Evolutionary conservation across 2,888 invertebrate species (phyloP).

Genomic region (Protophormia terraenovae): DNA sequence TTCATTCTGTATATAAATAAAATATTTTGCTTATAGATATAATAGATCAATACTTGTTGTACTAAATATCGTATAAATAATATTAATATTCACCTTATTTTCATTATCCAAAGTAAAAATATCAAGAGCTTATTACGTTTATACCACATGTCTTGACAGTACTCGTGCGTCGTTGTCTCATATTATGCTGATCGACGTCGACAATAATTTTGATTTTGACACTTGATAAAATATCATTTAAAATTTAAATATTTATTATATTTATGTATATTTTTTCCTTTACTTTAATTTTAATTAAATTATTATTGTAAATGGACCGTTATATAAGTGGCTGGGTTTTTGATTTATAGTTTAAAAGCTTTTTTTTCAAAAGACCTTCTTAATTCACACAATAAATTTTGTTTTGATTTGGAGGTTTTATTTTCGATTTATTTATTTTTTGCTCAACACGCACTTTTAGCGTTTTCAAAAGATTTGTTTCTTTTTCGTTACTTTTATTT

Average conservation of each 20-base stretch:
- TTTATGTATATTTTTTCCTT: slow-evolving; percentile 1
- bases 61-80: not conserved
- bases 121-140: slow-evolving; percentile 80
- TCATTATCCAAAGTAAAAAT: slow-evolving; percentile 81
- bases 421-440: not conserved
- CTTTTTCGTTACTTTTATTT: slow-evolving; percentile 11
- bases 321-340: not conserved
- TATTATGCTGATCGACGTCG: slow-evolving; percentile 60
- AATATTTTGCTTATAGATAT: not conserved
- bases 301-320: not conserved
- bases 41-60: not conserved
- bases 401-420: not conserved
- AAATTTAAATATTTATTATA: slow-evolving; percentile 25
- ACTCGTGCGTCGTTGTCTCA: slow-evolving; percentile 58
- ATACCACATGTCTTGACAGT: slow-evolving; percentile 78
- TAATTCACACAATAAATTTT: slow-evolving; percentile 15
- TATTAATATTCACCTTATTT: slow-evolving; percentile 79
- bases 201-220: slow-evolving; percentile 46
- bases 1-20: not conserved
- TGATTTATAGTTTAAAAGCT: not conserved
- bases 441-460: slow-evolving; percentile 33
- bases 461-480: not conserved
- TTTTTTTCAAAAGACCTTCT: not conserved
- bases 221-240: slow-evolving; percentile 50
- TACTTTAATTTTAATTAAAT: not conserved